Percentiles rank a stretch among this genome's conserved stretches.
phyloP scores from a whole-genome alignment of 2,888 invertebrate species.

The Empis livida region DNA sequence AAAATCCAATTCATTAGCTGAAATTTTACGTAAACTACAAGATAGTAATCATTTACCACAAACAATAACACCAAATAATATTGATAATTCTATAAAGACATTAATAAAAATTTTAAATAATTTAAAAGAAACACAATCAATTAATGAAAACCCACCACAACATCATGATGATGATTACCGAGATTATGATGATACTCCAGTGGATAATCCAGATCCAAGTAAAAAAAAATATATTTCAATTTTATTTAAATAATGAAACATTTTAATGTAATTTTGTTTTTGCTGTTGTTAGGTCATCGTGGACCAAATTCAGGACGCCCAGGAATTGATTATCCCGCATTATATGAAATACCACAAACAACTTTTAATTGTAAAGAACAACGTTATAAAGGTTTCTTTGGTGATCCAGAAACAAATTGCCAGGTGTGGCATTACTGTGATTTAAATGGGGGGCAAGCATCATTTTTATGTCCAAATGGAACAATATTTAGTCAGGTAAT shows the following conservation, averaged over 20 bases:
- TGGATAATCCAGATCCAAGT: slow-evolving; percentile 13
- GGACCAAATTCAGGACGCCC: slow-evolving; percentile 43
- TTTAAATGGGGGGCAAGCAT: slow-evolving; percentile 78
- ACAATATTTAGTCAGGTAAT: slow-evolving; percentile 77
- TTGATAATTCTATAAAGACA: slow-evolving; percentile 65
- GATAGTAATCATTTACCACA: slow-evolving; percentile 63
- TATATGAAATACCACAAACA: slow-evolving; percentile 61
- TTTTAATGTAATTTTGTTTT: slow-evolving; percentile 2
- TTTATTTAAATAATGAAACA: not conserved
- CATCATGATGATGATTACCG: slow-evolving; percentile 21
- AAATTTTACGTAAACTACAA: slow-evolving; percentile 59
- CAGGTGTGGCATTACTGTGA: slow-evolving; percentile 92
- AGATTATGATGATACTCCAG: slow-evolving; percentile 11
- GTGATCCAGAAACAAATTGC: slow-evolving; percentile 75
- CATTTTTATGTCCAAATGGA: slow-evolving; percentile 80
- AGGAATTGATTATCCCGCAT: slow-evolving; percentile 68
- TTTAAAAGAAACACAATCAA: slow-evolving; percentile 40
- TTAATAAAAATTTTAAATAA: slow-evolving; percentile 60
- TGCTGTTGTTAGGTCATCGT: slow-evolving; percentile 38
- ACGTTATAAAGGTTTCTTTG: slow-evolving; percentile 81
- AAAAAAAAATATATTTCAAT: not conserved
- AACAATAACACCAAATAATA: slow-evolving; percentile 60
- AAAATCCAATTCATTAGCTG: slow-evolving; percentile 36
- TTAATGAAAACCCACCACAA: slow-evolving; percentile 28
- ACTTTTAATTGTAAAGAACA: slow-evolving; percentile 71